Conservation (phyloP, 2,113 vertebrate genomes). For the Diphyllodes magnificus region DNA sequence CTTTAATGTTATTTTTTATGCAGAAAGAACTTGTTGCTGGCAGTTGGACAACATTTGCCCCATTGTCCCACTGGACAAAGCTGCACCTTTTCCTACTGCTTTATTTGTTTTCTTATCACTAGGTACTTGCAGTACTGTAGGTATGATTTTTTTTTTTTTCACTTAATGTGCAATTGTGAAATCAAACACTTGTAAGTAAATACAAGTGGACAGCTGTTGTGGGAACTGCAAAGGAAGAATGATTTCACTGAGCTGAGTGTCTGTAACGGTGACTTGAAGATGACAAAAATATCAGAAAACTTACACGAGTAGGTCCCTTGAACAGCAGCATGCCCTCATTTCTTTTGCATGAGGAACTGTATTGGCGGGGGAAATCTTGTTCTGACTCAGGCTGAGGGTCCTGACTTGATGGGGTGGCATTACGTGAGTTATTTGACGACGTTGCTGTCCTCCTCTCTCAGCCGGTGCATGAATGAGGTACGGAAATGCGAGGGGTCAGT, state of each 20-base stretch:
- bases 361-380: background rate
- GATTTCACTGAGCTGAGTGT: background rate
- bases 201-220: background rate
- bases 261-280: background rate
- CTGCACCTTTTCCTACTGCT: background rate
- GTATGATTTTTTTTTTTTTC: background rate
- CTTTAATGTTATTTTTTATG: background rate
- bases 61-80: background rate
- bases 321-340: background rate
- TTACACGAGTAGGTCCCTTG: background rate
- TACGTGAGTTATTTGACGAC: background rate
- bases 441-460: background rate
- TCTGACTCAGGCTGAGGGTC: background rate
- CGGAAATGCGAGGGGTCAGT: background rate
- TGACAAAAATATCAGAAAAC: background rate
- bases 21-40: background rate
- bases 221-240: background rate
- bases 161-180: background rate
- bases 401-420: background rate
- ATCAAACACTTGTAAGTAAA: background rate
- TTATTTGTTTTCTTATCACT: constrained; percentile 16
- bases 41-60: background rate
- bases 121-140: background rate
- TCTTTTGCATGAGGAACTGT: background rate
- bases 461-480: background rate